Evolutionary conservation across 2,797 vertebrate species (phyloP).

Genomic region (Enteromius unitaeniatus): DNA sequence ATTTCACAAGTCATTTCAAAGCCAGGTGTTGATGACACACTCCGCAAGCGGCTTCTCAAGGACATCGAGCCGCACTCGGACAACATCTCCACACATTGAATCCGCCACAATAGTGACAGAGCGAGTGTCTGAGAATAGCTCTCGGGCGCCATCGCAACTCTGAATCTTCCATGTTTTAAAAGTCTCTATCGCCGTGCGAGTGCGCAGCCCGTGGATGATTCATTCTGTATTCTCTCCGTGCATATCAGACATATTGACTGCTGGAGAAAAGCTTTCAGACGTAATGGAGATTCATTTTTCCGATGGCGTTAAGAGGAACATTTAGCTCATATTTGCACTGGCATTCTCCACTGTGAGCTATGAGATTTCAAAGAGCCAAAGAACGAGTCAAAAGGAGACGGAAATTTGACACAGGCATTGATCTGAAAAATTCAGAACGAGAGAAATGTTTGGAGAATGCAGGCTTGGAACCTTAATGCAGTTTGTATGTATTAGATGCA

Average conservation of each 20-base stretch:
- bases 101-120: conserved; percentile 36
- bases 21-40: conserved; percentile 25
- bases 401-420: conserved; percentile 61
- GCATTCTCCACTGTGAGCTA: conserved; percentile 49
- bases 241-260: conserved; percentile 59
- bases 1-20: conserved; percentile 37
- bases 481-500: conserved; percentile 8
- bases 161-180: conserved; percentile 37
- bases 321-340: conserved; percentile 47
- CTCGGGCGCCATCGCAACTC: background rate
- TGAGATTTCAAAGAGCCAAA: conserved; percentile 53
- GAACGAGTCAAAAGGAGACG: conserved; percentile 46
- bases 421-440: conserved; percentile 52
- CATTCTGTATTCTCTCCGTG: conserved; percentile 56
- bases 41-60: conserved; percentile 13
- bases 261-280: conserved; percentile 55
- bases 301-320: conserved; percentile 55
- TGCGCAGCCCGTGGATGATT: conserved; percentile 45
- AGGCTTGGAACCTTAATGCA: conserved; percentile 34
- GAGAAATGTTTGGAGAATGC: conserved; percentile 13
- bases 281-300: conserved; percentile 62
- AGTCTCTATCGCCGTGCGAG: conserved; percentile 47
- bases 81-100: conserved; percentile 33
- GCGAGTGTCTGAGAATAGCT: conserved; percentile 25
- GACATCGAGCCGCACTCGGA: background rate